Conservation (phyloP, 2,797 vertebrate genomes). For the Bryconaethiops microstoma region DNA sequence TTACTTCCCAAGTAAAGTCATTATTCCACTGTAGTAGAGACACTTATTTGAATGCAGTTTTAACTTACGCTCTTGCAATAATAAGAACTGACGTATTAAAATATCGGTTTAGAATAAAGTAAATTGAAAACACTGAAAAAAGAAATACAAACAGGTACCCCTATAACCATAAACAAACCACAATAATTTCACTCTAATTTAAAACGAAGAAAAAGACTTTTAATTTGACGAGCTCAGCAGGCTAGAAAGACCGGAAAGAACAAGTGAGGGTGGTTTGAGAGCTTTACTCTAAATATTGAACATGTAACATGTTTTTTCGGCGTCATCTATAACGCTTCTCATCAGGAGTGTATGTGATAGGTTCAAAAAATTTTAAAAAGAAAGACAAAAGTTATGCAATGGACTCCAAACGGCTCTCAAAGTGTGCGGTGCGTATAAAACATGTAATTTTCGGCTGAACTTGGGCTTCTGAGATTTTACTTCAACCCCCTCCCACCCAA, state of each 20-base stretch:
- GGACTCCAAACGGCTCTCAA: conserved; percentile 30
- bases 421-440: conserved; percentile 34
- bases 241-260: conserved; percentile 29
- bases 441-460: background rate
- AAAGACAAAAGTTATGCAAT: background rate
- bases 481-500: no score
- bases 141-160: background rate
- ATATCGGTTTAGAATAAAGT: background rate
- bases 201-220: background rate
- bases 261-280: conserved; percentile 4
- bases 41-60: no score
- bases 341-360: background rate
- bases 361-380: no score
- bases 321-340: background rate
- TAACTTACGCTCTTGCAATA: no score
- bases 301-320: background rate
- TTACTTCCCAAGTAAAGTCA: no score
- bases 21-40: no score
- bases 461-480: background rate
- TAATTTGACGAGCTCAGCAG: background rate
- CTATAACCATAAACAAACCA: background rate
- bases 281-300: background rate
- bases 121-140: background rate
- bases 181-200: background rate
- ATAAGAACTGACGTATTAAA: no score